Base-by-base conservation (phyloP, 1,140 invertebrate genomes). In the Aphaenogaster rudis region DNA sequence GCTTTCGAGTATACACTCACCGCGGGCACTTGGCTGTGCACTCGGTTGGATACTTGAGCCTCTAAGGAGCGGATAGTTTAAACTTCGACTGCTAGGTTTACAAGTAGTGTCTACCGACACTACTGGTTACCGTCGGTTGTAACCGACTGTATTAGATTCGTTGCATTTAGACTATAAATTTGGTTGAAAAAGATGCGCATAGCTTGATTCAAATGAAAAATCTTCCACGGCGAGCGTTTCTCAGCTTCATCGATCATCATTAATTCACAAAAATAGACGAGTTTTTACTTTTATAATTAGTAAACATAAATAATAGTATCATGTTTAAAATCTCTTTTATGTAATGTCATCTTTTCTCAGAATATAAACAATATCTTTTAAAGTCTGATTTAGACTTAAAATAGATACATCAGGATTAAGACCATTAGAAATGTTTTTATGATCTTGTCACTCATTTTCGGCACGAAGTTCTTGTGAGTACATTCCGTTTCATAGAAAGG, bases 11-110 rank as follows among this genome's bases (percentile, higher is more conserved):
- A 59, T 48, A 87, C 52, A 88, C 48, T 87, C 74, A 64, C 57
- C 48, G 11, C 64, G 45, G 17, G 72, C 72, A 79, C 54, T 82
- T 45, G 79, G 79, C 79, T 45, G 80, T 61, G 42, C 42, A 54
- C 87, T 87, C 67, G 87, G 77, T 69, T 33, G 48, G 76, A 36
- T 64, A 81, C 87, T 88, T 57, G 77, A 88, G 52, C 39, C 66
- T 87, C 67, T 78, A 88, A 87, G 86, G 84, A 88, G 86, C 69
- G 61, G 67, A 87, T 88, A 81, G 87, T 82, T 88, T 81, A 87
- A 88, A 80, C 77, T 88, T 64, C n/a, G 86, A 21, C 50, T 88
- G 87, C 86, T 36, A n/a, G 61, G 42, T 87, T n/a, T 88, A 87
- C 86, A 74, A 87, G 87, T 87, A 88, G 86, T 28, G 28, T 28